These are phyloP conservation scores for Rhabditoides inermis DNA, from an alignment of 2,888 invertebrate species.

Conservation along the genomic window DNA sequence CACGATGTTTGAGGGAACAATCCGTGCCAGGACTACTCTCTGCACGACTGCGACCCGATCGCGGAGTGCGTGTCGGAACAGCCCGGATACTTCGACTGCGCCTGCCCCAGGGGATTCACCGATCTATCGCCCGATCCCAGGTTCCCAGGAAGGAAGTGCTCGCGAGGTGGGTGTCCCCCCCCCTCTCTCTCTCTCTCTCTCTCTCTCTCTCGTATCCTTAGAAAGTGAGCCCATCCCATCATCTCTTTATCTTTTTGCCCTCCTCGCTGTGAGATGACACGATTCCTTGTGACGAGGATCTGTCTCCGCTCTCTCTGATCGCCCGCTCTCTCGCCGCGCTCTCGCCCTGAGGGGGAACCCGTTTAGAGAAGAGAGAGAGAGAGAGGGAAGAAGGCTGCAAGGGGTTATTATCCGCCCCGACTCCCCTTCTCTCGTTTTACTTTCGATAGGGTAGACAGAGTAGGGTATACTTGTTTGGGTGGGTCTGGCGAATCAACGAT, in stretches of 20 bases:
- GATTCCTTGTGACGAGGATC: not conserved
- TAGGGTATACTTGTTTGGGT: too few species aligned
- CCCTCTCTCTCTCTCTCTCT: slow-evolving; percentile 1
- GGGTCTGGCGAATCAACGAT: too few species aligned
- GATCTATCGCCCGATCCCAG: slow-evolving; percentile 41
- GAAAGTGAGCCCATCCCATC: too few species aligned
- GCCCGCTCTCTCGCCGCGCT: too few species aligned
- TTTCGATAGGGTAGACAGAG: too few species aligned
- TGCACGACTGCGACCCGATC: slow-evolving; percentile 50
- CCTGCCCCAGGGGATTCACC: slow-evolving; percentile 47
- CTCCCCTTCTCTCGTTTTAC: too few species aligned
- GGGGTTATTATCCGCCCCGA: too few species aligned
- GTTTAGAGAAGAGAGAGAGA: too few species aligned
- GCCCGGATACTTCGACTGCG: slow-evolving; percentile 48
- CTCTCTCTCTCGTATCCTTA: slow-evolving; percentile 1
- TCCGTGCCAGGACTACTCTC: slow-evolving; percentile 50
- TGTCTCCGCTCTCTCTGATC: not conserved
- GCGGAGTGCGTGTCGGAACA: slow-evolving; percentile 49
- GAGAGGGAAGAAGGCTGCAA: too few species aligned
- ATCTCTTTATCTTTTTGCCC: too few species aligned
- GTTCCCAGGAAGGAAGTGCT: slow-evolving; percentile 49
- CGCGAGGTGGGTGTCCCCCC: slow-evolving; percentile 34
- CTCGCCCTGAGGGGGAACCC: too few species aligned
- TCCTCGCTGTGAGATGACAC: not conserved
- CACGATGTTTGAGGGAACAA: slow-evolving; percentile 44